These are phyloP conservation scores for Pseudeuparius sepicola DNA, from an alignment of 2,888 invertebrate species.

Conservation along the genomic window DNA sequence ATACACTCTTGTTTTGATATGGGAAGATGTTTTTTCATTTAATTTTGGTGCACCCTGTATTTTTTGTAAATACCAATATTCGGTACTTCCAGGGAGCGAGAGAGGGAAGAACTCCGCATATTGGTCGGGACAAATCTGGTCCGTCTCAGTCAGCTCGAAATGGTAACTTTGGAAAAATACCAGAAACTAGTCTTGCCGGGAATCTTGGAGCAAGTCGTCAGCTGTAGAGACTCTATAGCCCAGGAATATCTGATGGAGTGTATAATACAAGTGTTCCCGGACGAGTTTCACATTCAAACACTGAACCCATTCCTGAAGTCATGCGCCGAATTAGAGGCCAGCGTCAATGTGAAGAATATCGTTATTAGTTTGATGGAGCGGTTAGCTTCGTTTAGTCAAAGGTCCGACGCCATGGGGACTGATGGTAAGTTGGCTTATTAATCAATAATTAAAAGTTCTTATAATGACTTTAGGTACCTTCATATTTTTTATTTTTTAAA, in stretches of 20 bases:
- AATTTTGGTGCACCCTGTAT: too few relatives aligned
- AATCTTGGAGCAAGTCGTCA: conserved; percentile 96
- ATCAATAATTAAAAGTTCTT: too few relatives aligned
- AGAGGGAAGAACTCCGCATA: conserved; percentile 88
- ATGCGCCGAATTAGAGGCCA: conserved; percentile 90
- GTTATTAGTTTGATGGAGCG: conserved; percentile 94
- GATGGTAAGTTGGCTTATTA: conserved; percentile 30
- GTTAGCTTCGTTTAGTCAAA: conserved; percentile 73
- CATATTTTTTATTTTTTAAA: too few relatives aligned
- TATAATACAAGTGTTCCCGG: conserved; percentile 97
- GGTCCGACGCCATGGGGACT: conserved; percentile 49
- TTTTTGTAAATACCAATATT: too few relatives aligned
- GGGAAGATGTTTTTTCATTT: too few relatives aligned
- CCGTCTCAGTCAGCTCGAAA: conserved; percentile 89
- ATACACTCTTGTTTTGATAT: too few relatives aligned
- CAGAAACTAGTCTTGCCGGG: conserved; percentile 86
- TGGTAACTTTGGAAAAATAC: conserved; percentile 86
- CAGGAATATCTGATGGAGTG: conserved; percentile 99
- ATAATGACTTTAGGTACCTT: too few relatives aligned
- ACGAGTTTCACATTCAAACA: conserved; percentile 96
- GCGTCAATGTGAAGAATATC: conserved; percentile 96
- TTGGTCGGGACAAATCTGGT: conserved; percentile 98
- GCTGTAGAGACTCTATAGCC: conserved; percentile 95
- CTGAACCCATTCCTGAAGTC: conserved; percentile 92
- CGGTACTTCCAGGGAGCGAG: conserved; percentile 84